These are phyloP conservation scores for Holacanthus passer DNA, from an alignment of 2,113 vertebrate species.

Conservation along the genomic window DNA sequence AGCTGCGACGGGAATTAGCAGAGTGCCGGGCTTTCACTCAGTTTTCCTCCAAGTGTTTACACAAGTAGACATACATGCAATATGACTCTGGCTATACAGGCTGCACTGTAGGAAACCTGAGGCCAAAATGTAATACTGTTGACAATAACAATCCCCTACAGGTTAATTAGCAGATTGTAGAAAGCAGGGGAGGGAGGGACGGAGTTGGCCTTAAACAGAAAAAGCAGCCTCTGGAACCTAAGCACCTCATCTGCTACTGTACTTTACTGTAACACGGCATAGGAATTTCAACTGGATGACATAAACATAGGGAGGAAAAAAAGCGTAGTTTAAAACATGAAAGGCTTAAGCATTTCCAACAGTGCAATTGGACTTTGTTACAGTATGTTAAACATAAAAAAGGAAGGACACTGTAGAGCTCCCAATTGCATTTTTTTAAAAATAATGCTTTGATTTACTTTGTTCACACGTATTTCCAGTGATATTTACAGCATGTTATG, in stretches of 20 bases:
- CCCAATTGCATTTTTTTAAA: neutral
- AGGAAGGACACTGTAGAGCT: neutral
- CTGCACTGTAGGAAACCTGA: neutral
- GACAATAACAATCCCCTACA: neutral
- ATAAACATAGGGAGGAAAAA: no score
- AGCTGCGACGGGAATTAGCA: slow-evolving; percentile 3
- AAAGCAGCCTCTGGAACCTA: neutral
- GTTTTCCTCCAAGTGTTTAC: neutral
- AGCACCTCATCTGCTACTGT: neutral
- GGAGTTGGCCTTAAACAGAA: neutral
- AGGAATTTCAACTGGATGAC: no score
- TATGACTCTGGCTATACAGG: neutral
- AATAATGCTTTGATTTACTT: neutral
- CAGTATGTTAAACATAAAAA: neutral
- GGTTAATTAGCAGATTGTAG: slow-evolving; percentile 1
- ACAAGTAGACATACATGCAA: neutral
- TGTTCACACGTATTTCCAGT: neutral
- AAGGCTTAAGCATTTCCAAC: no score
- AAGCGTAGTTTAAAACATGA: no score
- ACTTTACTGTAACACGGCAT: neutral
- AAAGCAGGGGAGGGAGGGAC: neutral
- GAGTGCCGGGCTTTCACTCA: neutral
- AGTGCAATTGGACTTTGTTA: no score
- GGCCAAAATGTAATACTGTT: neutral
- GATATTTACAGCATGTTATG: neutral